Base-by-base conservation (phyloP, 2,888 invertebrate genomes). In the Blastobasis lacticolella region DNA sequence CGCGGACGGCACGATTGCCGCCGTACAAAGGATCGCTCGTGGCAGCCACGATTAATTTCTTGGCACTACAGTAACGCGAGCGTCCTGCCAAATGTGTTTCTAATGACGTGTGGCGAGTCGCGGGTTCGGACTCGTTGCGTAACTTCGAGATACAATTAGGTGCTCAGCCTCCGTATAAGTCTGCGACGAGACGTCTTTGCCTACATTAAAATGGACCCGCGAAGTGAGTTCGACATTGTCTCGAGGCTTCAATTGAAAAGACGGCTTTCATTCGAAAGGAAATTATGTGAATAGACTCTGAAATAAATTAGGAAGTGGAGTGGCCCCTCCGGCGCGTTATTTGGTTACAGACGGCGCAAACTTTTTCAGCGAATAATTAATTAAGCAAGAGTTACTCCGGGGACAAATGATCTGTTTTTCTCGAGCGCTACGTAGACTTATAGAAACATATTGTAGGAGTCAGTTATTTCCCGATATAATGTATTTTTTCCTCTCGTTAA, bases 271-370 rank as follows among this genome's bases (percentile, higher is more conserved):
- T 62, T 66, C 63, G 57, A 49, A 60, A 61, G 57, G 62, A 77
- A 78, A 73, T 75, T 74, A 73, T 72, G 69, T 69, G 73, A 71
- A 72, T 67, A 67, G 65, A 73, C 74, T 79, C 70, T 68, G 66
- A 64, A 69, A 74, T 74, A 75, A 78, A 77, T 79, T 74, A 78
- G 71, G 63, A 65, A 63, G 64, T 54, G 60, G 62, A 73, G 68
- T 67, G 64, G 65, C 62, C 66, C 63, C 67, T 71, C 62, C 66
- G 53, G 58, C 60, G 59, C 69, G 65, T 75, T 77, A 73, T 73
- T 75, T 73, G 66, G 71, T 72, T 66, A 62, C 62, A 61, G 67
- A 66, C 66, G 71, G 68, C 58, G 64, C 63, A 59, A 71, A 77
- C 67, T 73, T 75, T 73, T 73, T 71, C 62, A 64, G 63, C 57